A percentile compares a stretch with the other conserved stretches of the same genome.
phyloP scores from a whole-genome alignment of 1,140 invertebrate species.

The Archivesica marissinica region DNA sequence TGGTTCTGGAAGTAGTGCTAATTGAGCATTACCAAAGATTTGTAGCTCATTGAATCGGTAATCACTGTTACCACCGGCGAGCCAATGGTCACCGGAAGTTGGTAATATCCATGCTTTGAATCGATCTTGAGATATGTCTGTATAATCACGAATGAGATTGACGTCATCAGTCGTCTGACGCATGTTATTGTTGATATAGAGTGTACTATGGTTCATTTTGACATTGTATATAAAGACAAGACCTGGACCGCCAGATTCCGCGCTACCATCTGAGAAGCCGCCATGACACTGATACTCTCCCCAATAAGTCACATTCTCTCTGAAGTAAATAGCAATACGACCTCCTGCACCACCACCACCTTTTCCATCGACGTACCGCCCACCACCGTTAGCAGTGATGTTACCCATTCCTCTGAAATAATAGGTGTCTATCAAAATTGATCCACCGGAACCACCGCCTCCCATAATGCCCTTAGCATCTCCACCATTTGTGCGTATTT shows the following conservation, averaged over 20 bases:
- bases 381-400: conserved; percentile 78
- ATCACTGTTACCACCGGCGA: conserved; percentile 68
- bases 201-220: conserved; percentile 68
- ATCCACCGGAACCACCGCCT: conserved; percentile 76
- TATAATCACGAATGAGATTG: conserved; percentile 69
- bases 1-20: conserved; percentile 71
- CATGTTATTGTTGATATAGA: conserved; percentile 74
- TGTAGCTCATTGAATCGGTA: conserved; percentile 76
- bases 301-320: conserved; percentile 73
- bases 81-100: conserved; percentile 65
- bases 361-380: conserved; percentile 60
- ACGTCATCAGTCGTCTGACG: conserved; percentile 60
- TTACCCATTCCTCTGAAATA: conserved; percentile 73
- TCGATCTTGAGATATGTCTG: conserved; percentile 70
- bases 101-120: conserved; percentile 79
- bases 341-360: conserved; percentile 76
- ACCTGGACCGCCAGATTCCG: conserved; percentile 75
- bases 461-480: conserved; percentile 60
- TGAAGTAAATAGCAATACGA: conserved; percentile 74
- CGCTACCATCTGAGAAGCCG: conserved; percentile 54
- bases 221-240: conserved; percentile 74
- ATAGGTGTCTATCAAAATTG: conserved; percentile 70
- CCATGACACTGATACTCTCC: conserved; percentile 74
- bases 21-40: conserved; percentile 76
- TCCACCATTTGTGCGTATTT: conserved; percentile 69